Evolutionary conservation across 1,140 invertebrate species (phyloP), one percentile per base, ranked within the genome.

Genomic region (Ceratina australensis): DNA sequence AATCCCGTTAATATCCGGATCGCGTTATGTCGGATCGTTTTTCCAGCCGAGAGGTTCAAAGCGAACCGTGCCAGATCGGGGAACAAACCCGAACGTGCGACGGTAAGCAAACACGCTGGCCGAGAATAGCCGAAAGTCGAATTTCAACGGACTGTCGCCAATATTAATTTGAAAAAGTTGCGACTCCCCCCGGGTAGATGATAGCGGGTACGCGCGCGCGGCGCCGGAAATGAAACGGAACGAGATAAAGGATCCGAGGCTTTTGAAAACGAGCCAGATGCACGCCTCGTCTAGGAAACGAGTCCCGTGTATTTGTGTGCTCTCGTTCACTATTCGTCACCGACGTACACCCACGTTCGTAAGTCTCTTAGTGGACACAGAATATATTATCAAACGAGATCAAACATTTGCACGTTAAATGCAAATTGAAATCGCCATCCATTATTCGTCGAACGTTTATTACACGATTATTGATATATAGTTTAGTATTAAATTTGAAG

Each of bases 141-240:
- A 57, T 66, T 47, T 57, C 16, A 56, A 56, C 61, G 61, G n/a
- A 22, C 61, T 66, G 72, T 74, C 72, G 61, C 72, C 72, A 22
- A 74, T 66, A 66, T 74, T 74, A 74, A 74, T 74, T 65, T 47
- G 20, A n/a, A 66, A 74, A 74, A 74, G 61, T 74, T 74, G 50
- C 60, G 18, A 42, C 33, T 42, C 33, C 24, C 33, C 24, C 1
- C 28, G 10, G 72, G 66, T 66, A 56, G 66, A 74, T 74, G 66
- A 74, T 74, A 74, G 54, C 61, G 72, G 15, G 42, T 28, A 28
- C 15, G 26, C 4, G 12, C 15, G 22, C 24, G 24, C 22, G 49
- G 47, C 42, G 42, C 54, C 33, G 66, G 66, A 69, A 76, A 76
- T 69, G 74, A 67, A 61, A 77, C 78, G 76, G 79, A 81, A 78